A percentile compares a stretch with the other conserved stretches of the same genome.
Evolutionary conservation across 2,797 vertebrate genomes (phyloP).

Genomic region (Pipistrellus kuhlii): DNA sequence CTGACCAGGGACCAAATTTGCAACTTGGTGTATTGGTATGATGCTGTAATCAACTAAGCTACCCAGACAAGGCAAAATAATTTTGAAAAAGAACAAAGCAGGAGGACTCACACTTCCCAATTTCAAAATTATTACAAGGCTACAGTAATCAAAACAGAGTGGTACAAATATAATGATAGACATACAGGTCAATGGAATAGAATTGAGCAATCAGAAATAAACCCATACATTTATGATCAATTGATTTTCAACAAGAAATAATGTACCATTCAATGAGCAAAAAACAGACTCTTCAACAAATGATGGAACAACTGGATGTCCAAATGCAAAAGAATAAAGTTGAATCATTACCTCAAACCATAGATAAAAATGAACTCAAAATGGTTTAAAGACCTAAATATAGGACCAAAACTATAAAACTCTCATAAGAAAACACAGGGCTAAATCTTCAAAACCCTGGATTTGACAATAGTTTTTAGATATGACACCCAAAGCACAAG

Average conservation of each 20-base stretch:
- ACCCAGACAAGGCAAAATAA: not conserved
- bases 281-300: not conserved
- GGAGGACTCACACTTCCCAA: not conserved
- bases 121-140: not conserved
- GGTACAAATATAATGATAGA: not conserved
- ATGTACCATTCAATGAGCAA: not conserved
- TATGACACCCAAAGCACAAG: not conserved
- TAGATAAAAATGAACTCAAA: not conserved
- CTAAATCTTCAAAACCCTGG: not conserved
- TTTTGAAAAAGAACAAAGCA: not conserved
- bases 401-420: not conserved
- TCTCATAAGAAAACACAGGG: not conserved
- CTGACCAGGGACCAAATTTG: not conserved
- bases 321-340: not conserved
- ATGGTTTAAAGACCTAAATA: not conserved
- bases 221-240: not conserved
- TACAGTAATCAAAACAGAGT: not conserved
- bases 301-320: not conserved
- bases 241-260: not conserved
- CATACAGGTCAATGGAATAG: not conserved
- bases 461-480: not conserved
- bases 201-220: not conserved
- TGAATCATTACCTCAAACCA: not conserved
- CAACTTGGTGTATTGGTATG: not conserved
- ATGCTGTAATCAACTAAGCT: not conserved